Conservation (phyloP, 2,888 invertebrate species). For the Rhaphigaster nebulosa region DNA sequence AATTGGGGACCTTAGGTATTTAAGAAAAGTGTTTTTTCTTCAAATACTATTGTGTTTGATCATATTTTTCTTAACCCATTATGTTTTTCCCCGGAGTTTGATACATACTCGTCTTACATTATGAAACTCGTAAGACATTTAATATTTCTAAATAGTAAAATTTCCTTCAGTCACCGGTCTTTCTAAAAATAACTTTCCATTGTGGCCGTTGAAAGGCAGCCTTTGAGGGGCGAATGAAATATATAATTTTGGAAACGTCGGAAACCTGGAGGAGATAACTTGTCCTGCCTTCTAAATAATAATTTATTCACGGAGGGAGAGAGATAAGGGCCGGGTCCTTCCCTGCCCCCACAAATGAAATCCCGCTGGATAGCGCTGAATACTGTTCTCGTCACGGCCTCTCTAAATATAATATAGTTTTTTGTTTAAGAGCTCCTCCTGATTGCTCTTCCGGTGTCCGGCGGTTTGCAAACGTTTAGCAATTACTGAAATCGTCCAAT, state of each 20-base stretch:
- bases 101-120: neutral
- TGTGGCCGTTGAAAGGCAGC: neutral
- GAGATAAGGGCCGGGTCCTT: slow-evolving; percentile 13
- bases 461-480: neutral
- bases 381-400: neutral
- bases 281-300: slow-evolving; percentile 31
- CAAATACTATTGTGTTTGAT: too few relatives aligned
- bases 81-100: too few relatives aligned
- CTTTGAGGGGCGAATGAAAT: slow-evolving; percentile 34
- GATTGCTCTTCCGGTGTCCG: neutral
- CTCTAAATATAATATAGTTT: neutral
- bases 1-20: too few relatives aligned
- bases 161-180: neutral
- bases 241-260: slow-evolving; percentile 30
- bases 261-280: slow-evolving; percentile 12
- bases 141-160: neutral
- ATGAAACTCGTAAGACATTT: neutral
- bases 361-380: slow-evolving; percentile 41
- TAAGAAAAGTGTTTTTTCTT: too few relatives aligned
- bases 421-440: neutral
- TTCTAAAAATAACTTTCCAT: slow-evolving; percentile 25
- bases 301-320: neutral
- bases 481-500: neutral
- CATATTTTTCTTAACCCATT: too few relatives aligned
- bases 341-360: neutral